Evolutionary conservation across 2,797 vertebrate genomes (phyloP).

Genomic region (Acanthurus tractus): DNA sequence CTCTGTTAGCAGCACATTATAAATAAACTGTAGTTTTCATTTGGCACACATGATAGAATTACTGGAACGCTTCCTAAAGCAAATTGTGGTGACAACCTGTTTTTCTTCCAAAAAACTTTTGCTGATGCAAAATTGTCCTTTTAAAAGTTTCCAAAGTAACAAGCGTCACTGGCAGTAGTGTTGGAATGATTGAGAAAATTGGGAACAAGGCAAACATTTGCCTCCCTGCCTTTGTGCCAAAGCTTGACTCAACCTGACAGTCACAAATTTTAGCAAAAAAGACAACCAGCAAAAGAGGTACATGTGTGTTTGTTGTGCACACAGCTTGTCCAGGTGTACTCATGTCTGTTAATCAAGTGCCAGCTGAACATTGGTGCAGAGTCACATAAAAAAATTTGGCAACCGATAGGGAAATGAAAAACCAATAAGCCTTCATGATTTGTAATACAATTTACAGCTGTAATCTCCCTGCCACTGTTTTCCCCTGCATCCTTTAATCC

Average conservation of each 20-base stretch:
- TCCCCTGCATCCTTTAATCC: conserved; percentile 71
- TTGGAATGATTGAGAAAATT: not conserved
- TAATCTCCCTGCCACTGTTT: conserved; percentile 76
- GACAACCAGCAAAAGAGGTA: not conserved
- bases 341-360: conserved; percentile 28
- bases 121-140: not conserved
- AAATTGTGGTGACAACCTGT: not conserved
- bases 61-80: not conserved
- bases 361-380: not conserved
- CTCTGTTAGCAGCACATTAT: not conserved
- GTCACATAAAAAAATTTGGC: conserved; percentile 37
- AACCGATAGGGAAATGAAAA: conserved; percentile 63
- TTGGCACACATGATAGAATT: not conserved
- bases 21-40: not conserved
- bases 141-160: not conserved
- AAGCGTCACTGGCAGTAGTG: not conserved
- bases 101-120: not conserved
- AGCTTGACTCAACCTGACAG: not conserved
- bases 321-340: conserved; percentile 28
- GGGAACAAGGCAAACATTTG: not conserved
- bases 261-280: not conserved
- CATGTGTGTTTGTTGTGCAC: not conserved
- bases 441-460: conserved; percentile 78
- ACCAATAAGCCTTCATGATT: conserved; percentile 76
- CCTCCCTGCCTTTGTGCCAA: not conserved